Conservation (phyloP, 2,888 invertebrate species). For the Leucozona laternaria region DNA sequence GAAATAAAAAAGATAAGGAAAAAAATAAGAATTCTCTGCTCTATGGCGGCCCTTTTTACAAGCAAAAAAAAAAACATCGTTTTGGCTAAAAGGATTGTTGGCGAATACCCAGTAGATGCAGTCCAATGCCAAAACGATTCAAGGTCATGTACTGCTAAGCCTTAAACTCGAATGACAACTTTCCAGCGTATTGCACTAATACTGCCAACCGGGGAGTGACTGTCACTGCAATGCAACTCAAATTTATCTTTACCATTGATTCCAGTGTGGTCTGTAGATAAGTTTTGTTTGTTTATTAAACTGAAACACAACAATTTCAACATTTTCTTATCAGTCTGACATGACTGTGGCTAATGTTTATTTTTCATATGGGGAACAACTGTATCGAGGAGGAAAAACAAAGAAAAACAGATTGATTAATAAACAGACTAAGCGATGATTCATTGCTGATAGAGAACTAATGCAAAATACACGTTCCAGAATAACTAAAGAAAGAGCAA, state of each 20-base stretch:
- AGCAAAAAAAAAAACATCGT: neutral
- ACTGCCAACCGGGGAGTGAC: neutral
- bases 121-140: conserved; percentile 33
- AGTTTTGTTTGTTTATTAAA: neutral
- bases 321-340: conserved; percentile 11
- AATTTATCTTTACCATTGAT: neutral
- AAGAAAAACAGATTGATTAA: conserved; percentile 15
- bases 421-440: neutral
- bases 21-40: neutral
- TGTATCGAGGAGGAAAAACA: neutral
- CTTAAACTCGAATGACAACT: neutral
- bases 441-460: conserved; percentile 7
- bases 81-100: conserved; percentile 4
- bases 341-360: neutral
- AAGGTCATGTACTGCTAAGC: neutral
- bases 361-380: neutral
- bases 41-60: neutral
- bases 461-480: conserved; percentile 1
- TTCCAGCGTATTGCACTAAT: neutral
- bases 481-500: neutral
- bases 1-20: neutral
- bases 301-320: neutral
- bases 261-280: neutral
- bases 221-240: neutral
- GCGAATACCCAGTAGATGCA: conserved; percentile 9